These are phyloP conservation scores for Pristiophorus japonicus DNA, from an alignment of 2,113 vertebrate species.

Conservation along the genomic window DNA sequence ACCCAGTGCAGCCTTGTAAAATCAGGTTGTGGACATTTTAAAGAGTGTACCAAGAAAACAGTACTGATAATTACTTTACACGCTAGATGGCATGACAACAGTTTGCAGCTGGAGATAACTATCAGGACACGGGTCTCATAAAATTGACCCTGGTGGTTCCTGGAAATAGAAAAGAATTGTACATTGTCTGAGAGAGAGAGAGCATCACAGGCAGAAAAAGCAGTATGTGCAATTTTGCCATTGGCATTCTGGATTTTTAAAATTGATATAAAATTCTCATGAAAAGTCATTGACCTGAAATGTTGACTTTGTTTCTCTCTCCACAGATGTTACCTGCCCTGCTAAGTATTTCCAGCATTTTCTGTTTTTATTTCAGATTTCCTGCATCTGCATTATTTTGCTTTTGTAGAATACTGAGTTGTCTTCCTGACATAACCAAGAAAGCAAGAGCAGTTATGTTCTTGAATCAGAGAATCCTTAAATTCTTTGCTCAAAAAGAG, in stretches of 20 bases:
- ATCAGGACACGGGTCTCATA: background rate
- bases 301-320: too few species aligned
- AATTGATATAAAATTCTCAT: background rate
- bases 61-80: too few species aligned
- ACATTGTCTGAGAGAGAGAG: background rate
- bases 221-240: background rate
- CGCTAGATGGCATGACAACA: background rate
- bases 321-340: too few species aligned
- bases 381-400: too few species aligned
- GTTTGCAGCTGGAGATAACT: background rate
- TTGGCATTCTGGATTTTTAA: background rate
- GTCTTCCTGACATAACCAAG: background rate
- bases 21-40: too few species aligned
- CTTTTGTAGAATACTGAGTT: background rate
- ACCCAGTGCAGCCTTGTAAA: too few species aligned
- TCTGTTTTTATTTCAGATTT: too few species aligned
- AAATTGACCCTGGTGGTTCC: background rate
- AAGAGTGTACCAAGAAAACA: too few species aligned
- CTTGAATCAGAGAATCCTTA: background rate
- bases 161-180: background rate
- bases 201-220: background rate
- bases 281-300: too few species aligned
- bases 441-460: background rate
- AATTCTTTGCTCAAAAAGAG: background rate
- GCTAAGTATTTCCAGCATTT: too few species aligned